phyloP scores from a whole-genome alignment of 2,888 invertebrate species.

The Zaprionus lineosus region DNA sequence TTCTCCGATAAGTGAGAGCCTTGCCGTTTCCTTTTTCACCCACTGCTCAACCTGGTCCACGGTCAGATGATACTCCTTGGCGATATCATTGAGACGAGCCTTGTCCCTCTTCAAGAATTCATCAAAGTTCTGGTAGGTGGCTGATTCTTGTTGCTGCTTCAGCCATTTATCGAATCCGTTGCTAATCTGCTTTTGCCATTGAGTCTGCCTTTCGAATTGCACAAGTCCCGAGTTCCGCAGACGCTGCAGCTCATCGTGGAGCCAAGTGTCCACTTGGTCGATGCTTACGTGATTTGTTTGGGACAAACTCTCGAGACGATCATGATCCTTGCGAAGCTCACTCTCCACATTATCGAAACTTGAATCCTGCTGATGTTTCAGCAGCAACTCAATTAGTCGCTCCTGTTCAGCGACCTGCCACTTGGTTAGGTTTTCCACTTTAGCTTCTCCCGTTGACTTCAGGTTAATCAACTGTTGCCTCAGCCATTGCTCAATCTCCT shows the following conservation, averaged over 20 bases:
- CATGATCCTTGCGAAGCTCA: slow-evolving; percentile 68
- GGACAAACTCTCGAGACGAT: slow-evolving; percentile 67
- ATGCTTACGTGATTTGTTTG: slow-evolving; percentile 75
- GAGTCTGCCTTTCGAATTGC: slow-evolving; percentile 68
- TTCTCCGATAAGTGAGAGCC: slow-evolving; percentile 69
- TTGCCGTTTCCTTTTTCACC: slow-evolving; percentile 77
- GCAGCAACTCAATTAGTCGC: slow-evolving; percentile 74
- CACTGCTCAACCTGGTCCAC: slow-evolving; percentile 80
- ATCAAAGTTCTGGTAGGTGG: slow-evolving; percentile 70
- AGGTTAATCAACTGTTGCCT: slow-evolving; percentile 78
- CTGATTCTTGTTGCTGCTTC: slow-evolving; percentile 64
- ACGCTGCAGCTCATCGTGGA: slow-evolving; percentile 69
- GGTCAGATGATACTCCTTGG: slow-evolving; percentile 76
- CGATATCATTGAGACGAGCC: slow-evolving; percentile 68
- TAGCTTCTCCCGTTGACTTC: slow-evolving; percentile 73
- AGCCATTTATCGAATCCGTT: slow-evolving; percentile 73
- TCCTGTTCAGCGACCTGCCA: slow-evolving; percentile 79
- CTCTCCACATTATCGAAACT: slow-evolving; percentile 74
- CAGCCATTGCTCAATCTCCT: slow-evolving; percentile 80
- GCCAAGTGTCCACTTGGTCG: slow-evolving; percentile 76
- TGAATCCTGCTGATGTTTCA: slow-evolving; percentile 71
- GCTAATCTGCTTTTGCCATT: slow-evolving; percentile 79
- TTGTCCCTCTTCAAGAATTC: slow-evolving; percentile 75
- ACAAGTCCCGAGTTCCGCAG: slow-evolving; percentile 71
- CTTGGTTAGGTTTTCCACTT: slow-evolving; percentile 77